A percentile compares a stretch with the other conserved stretches of the same genome.
Conservation (phyloP, 1,140 invertebrate species). For the Tetranychus cinnabarinus region DNA sequence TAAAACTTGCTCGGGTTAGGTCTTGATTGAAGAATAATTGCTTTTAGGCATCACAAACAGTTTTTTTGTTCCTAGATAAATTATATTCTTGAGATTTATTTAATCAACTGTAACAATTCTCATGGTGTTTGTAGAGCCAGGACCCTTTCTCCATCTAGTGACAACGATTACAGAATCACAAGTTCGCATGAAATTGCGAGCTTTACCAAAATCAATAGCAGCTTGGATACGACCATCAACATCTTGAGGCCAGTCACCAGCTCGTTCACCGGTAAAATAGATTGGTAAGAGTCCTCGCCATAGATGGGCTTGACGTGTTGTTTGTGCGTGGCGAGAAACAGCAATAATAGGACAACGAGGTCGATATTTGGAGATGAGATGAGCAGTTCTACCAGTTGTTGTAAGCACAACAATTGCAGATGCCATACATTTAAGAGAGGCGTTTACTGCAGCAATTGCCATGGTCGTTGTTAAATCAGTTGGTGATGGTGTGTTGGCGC, state of each 20-base stretch:
- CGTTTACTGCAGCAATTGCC: slow-evolving; percentile 88
- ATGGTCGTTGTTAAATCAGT: slow-evolving; percentile 71
- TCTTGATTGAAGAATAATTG: too few relatives aligned
- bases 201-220: slow-evolving; percentile 67
- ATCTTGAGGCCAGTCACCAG: slow-evolving; percentile 68
- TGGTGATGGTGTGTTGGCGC: slow-evolving; percentile 24
- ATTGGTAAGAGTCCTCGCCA: slow-evolving; percentile 83
- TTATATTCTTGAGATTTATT: background rate
- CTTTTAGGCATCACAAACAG: too few relatives aligned
- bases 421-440: slow-evolving; percentile 69
- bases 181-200: slow-evolving; percentile 22
- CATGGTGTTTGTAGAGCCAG: slow-evolving; percentile 33
- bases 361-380: slow-evolving; percentile 76
- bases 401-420: slow-evolving; percentile 83
- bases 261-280: slow-evolving; percentile 26
- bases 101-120: slow-evolving; percentile 23
- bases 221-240: slow-evolving; percentile 74
- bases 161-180: slow-evolving; percentile 30
- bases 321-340: slow-evolving; percentile 40
- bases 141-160: slow-evolving; percentile 31
- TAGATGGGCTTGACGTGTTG: slow-evolving; percentile 70
- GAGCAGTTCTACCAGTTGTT: slow-evolving; percentile 71
- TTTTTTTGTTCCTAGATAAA: too few relatives aligned
- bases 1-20: too few relatives aligned
- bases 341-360: slow-evolving; percentile 90